These are phyloP conservation scores for Channa maculata DNA, from an alignment of 2,113 vertebrate genomes.

Conservation along the genomic window DNA sequence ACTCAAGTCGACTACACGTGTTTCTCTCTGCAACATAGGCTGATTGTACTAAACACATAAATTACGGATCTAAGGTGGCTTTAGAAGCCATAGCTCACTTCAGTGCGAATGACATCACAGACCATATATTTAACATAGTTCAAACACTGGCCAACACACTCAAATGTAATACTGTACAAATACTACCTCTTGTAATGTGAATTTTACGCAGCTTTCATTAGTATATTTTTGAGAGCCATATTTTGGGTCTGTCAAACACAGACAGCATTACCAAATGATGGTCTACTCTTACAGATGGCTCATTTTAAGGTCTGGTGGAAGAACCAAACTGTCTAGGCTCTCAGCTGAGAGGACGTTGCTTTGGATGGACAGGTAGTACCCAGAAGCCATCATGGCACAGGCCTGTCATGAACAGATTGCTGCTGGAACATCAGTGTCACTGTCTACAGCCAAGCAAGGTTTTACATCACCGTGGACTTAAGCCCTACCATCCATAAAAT, in stretches of 20 bases:
- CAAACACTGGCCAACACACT: slow-evolving; percentile 54
- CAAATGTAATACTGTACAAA: slow-evolving; percentile 51
- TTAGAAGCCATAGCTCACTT: slow-evolving; percentile 63
- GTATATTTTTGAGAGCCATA: slow-evolving; percentile 1
- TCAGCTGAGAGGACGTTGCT: too few species aligned
- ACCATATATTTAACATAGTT: slow-evolving; percentile 56
- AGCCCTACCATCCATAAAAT: too few species aligned
- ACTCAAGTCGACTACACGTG: slow-evolving; percentile 50
- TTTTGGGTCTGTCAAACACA: slow-evolving; percentile 9
- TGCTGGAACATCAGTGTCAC: too few species aligned
- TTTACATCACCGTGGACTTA: too few species aligned
- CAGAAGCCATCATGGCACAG: too few species aligned
- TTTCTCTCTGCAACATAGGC: slow-evolving; percentile 56
- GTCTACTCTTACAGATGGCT: slow-evolving; percentile 19
- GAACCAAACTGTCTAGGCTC: too few species aligned
- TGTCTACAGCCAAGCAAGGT: too few species aligned
- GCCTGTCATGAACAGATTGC: too few species aligned
- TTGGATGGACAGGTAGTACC: too few species aligned
- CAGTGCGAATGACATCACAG: slow-evolving; percentile 62
- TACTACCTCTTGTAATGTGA: slow-evolving; percentile 29
- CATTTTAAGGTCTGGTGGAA: too few species aligned
- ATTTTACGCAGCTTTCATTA: slow-evolving; percentile 31
- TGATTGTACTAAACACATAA: slow-evolving; percentile 62
- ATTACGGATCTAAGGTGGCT: slow-evolving; percentile 53
- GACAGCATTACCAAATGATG: slow-evolving; percentile 12